A percentile compares a stretch with the other conserved stretches of the same genome.
Evolutionary conservation across 2,888 invertebrate genomes (phyloP).

Genomic region (Cheilosia pagana): DNA sequence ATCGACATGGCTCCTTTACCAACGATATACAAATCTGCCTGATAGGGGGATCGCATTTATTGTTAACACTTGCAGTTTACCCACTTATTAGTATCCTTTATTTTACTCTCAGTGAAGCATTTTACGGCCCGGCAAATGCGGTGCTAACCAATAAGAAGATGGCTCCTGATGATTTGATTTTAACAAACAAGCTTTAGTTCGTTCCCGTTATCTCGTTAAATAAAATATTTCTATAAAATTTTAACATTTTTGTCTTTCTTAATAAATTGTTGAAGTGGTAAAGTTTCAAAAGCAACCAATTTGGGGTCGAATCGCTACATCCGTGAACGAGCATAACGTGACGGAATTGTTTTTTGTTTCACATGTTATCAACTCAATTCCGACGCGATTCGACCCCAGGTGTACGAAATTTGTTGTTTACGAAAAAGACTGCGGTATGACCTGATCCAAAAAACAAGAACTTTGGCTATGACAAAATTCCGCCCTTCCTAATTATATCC

Average conservation of each 20-base stretch:
- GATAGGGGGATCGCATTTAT: conserved; percentile 55
- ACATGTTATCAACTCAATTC: too few relatives aligned
- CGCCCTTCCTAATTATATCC: too few relatives aligned
- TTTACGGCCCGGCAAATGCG: conserved; percentile 20
- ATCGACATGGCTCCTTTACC: conserved; percentile 52
- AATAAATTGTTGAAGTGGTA: too few relatives aligned
- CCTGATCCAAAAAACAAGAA: too few relatives aligned
- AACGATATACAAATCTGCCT: conserved; percentile 45
- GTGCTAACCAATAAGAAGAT: conserved; percentile 1
- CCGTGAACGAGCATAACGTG: too few relatives aligned
- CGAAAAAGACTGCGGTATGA: too few relatives aligned
- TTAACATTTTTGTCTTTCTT: neutral
- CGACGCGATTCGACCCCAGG: too few relatives aligned
- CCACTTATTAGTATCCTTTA: conserved; percentile 23
- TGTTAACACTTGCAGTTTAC: conserved; percentile 43
- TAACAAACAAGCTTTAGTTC: conserved; percentile 26
- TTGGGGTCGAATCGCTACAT: too few relatives aligned
- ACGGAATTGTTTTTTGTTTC: too few relatives aligned
- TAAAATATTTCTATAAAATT: conserved; percentile 11
- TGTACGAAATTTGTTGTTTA: too few relatives aligned
- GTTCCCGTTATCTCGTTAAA: conserved; percentile 49
- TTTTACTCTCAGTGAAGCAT: conserved; percentile 56
- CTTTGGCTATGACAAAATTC: too few relatives aligned
- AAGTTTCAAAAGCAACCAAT: too few relatives aligned
- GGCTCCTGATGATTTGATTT: conserved; percentile 23